Evolutionary conservation across 2,797 vertebrate genomes (phyloP).

Genomic region (Sebastes vulpes): DNA sequence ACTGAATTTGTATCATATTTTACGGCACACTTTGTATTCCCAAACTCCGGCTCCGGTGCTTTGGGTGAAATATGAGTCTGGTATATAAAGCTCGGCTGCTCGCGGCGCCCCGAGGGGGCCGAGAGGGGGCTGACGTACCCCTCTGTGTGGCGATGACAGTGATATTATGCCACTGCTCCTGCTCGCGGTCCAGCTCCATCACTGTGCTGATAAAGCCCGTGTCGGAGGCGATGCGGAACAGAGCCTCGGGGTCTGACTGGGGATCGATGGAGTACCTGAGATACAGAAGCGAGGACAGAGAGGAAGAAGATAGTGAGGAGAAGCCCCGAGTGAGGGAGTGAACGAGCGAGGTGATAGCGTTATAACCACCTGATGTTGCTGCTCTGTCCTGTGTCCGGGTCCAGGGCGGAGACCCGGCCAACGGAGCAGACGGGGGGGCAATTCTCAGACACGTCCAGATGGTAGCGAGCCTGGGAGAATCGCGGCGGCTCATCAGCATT

Average conservation of each 20-base stretch:
- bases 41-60: slow-evolving; percentile 6
- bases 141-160: slow-evolving; percentile 92
- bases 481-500: slow-evolving; percentile 91
- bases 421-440: slow-evolving; percentile 87
- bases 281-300: slow-evolving; percentile 10
- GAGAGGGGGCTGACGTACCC: slow-evolving; percentile 77
- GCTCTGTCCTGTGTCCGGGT: slow-evolving; percentile 89
- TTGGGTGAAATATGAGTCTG: slow-evolving; percentile 44
- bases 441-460: slow-evolving; percentile 89
- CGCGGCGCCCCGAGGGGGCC: slow-evolving; percentile 5
- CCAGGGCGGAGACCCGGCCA: slow-evolving; percentile 86
- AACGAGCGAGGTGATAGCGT: background rate
- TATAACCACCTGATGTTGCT: slow-evolving; percentile 86
- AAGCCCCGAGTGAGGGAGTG: background rate
- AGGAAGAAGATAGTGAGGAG: background rate
- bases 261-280: slow-evolving; percentile 92
- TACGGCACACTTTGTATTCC: background rate
- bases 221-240: slow-evolving; percentile 91
- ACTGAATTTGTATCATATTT: slow-evolving; percentile 18
- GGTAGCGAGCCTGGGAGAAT: slow-evolving; percentile 88
- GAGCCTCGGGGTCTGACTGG: slow-evolving; percentile 88
- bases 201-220: slow-evolving; percentile 89
- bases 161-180: slow-evolving; percentile 91
- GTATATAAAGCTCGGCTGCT: slow-evolving; percentile 10
- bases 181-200: slow-evolving; percentile 90